Conservation (phyloP, 2,888 invertebrate species). For the Cheilosia soror region DNA sequence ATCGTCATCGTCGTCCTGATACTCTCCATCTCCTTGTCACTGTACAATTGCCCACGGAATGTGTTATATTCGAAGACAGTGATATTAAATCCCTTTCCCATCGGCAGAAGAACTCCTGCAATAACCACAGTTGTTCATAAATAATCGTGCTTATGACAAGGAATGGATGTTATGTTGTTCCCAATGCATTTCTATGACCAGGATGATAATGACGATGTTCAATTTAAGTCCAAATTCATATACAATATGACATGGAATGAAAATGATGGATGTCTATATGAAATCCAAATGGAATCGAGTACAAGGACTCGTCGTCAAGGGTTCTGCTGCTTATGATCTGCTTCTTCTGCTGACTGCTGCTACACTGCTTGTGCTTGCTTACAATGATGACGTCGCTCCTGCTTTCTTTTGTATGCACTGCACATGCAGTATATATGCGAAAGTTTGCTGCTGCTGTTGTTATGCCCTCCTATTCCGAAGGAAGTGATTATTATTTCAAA, state of each 20-base stretch:
- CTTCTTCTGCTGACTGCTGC: conserved; percentile 9
- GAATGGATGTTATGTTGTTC: conserved; percentile 66
- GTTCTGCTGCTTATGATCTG: conserved; percentile 39
- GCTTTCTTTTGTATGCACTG: conserved; percentile 51
- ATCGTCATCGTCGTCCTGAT: not conserved
- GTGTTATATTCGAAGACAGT: conserved; percentile 54
- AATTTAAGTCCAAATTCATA: conserved; percentile 71
- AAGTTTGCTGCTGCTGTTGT: conserved; percentile 43
- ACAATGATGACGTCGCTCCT: conserved; percentile 39
- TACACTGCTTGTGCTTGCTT: conserved; percentile 30
- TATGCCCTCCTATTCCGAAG: conserved; percentile 31
- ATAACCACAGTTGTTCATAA: conserved; percentile 69
- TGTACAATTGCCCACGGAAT: conserved; percentile 54
- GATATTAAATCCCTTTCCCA: conserved; percentile 35
- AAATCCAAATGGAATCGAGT: conserved; percentile 64
- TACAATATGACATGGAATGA: conserved; percentile 68
- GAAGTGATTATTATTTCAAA: conserved; percentile 70
- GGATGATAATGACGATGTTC: conserved; percentile 69
- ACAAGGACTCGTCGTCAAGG: conserved; percentile 57
- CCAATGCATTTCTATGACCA: conserved; percentile 69
- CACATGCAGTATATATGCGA: conserved; percentile 7
- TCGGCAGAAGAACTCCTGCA: conserved; percentile 30
- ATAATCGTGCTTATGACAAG: conserved; percentile 72
- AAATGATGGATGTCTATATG: conserved; percentile 71
- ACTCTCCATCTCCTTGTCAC: conserved; percentile 3